Percentiles rank a stretch among this genome's conserved stretches.
phyloP scores from a whole-genome alignment of 2,888 invertebrate species.

The Hymenopus coronatus region DNA sequence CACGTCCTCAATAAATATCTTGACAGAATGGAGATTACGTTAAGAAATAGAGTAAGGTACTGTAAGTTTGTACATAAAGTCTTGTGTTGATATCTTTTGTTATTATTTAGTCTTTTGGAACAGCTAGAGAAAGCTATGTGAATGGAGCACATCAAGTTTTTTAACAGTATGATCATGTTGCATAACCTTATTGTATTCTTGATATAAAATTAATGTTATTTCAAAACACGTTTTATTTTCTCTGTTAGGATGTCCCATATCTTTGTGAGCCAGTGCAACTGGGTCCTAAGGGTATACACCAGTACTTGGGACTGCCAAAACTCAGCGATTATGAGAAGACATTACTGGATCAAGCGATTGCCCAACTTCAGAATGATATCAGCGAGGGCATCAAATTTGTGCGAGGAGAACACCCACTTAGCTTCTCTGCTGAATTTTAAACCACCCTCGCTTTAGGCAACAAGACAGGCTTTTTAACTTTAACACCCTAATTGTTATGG shows the following conservation, averaged over 20 bases:
- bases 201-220: too few relatives aligned
- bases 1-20: too few relatives aligned
- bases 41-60: too few relatives aligned
- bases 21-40: too few relatives aligned
- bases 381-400: neutral
- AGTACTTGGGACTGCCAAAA: conserved; percentile 18
- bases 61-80: too few relatives aligned
- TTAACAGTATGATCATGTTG: too few relatives aligned
- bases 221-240: neutral
- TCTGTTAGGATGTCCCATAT: neutral
- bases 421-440: neutral
- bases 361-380: conserved; percentile 6
- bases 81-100: too few relatives aligned
- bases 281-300: conserved; percentile 9
- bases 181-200: too few relatives aligned
- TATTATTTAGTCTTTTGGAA: too few relatives aligned
- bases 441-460: neutral
- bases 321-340: conserved; percentile 14
- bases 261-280: conserved; percentile 11
- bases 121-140: too few relatives aligned
- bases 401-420: neutral
- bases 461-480: neutral
- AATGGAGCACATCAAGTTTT: too few relatives aligned
- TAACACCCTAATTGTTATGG: too few relatives aligned
- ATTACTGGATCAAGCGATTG: conserved; percentile 3